Base-by-base conservation (phyloP, 1,140 invertebrate genomes). In the Halesus radiatus region DNA sequence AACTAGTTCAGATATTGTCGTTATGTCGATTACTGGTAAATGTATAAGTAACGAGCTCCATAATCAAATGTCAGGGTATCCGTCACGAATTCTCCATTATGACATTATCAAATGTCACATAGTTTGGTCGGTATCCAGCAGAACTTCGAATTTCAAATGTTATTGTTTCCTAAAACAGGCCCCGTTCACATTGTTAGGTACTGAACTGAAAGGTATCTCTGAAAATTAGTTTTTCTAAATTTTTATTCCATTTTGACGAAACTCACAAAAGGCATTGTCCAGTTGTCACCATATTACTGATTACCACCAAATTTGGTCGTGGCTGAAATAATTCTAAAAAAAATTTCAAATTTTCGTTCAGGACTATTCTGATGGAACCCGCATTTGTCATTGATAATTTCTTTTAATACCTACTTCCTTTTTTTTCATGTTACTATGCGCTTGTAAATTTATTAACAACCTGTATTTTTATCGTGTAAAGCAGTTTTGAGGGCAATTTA, bases 201-300 rank as follows among this genome's bases (percentile, higher is more conserved):
- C 5, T 29, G 26, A 29, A 29, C 2, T 3, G 5, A 29, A 29
- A 29, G 26, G 2, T 16, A 52, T 23, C 52, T 37, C 32, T 7
- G 32, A 8, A 7, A 37, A 37, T 8, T 37, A 1, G 32, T 4
- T 37, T 37, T 37, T 26, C 29, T 37, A 15, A 68, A 3, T 10
- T 29, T 68, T 68, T 45, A 68, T 37, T 45, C 37, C n/a, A 68
- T 68, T n/a, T 68, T 68, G 64, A 50, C 32, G 32, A 68, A 32
- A 18, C 10, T 37, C 32, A 18, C 32, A 37, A 32, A 68, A 50
- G 20, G 1, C 18, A 50, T n/a, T 50, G 64, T 68, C 64, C 29
- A 29, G 1, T 18, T 37, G 64, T 6, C 4, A 16, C 64, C 10
- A 68, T 1, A 18, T 32, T 26, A 32, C 29, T 18, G 29, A n/a